A percentile compares a stretch with the other conserved stretches of the same genome.
Conservation (phyloP, 2,113 vertebrate genomes). For the Dromaius novaehollandiae region DNA sequence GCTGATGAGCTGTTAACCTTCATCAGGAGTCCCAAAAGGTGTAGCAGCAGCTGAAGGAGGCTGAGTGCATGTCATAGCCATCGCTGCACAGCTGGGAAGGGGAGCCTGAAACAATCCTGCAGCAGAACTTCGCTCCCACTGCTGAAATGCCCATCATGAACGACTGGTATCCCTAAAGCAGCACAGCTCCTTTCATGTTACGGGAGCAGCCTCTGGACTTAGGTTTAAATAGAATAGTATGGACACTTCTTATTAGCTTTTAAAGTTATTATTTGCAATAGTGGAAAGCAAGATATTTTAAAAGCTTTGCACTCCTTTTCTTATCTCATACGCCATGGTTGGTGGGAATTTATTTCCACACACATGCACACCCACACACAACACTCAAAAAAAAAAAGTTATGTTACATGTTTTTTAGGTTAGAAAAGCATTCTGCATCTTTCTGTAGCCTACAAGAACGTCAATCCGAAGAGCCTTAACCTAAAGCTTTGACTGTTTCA, state of each 20-base stretch:
- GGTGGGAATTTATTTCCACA: constrained; percentile 7
- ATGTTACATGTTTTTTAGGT: not conserved
- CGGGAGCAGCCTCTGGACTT: not conserved
- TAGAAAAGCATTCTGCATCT: not conserved
- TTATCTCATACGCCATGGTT: not conserved
- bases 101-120: not conserved
- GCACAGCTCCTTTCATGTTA: not conserved
- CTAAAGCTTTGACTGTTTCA: not conserved
- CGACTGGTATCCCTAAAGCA: not conserved
- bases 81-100: not conserved
- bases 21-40: not conserved
- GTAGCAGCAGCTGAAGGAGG: not conserved
- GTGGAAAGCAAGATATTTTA: constrained; percentile 32
- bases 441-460: not conserved
- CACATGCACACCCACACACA: not conserved
- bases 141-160: not conserved
- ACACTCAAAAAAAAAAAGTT: not conserved
- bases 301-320: constrained; percentile 14
- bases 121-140: not conserved
- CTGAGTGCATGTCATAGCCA: not conserved
- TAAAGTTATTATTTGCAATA: constrained; percentile 8
- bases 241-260: not conserved
- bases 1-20: not conserved
- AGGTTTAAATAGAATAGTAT: not conserved
- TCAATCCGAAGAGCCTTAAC: not conserved